A percentile compares a stretch with the other conserved stretches of the same genome.
These are phyloP conservation scores for Rosalia funebris DNA, from an alignment of 2,888 invertebrate species.

Conservation along the genomic window DNA sequence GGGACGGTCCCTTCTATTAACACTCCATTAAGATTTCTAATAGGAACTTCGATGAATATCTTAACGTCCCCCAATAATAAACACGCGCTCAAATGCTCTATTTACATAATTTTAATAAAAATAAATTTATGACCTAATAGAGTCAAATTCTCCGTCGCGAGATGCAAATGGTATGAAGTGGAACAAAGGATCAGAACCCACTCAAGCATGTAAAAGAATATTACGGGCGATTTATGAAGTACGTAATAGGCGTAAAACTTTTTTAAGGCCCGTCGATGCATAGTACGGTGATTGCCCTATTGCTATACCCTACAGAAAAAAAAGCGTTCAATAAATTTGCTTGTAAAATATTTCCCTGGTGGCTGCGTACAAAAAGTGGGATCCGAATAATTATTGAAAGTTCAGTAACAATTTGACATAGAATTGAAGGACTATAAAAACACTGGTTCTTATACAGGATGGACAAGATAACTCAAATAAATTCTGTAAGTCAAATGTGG, in stretches of 20 bases:
- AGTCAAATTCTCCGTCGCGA: neutral
- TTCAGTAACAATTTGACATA: neutral
- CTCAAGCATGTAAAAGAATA: neutral
- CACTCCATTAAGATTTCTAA: slow-evolving; percentile 22
- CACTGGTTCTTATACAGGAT: too few species aligned
- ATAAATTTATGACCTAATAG: slow-evolving; percentile 1
- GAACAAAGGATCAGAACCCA: neutral
- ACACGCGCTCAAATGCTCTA: neutral
- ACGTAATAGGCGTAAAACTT: neutral
- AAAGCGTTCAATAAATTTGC: neutral
- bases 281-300: neutral
- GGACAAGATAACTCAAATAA: too few species aligned
- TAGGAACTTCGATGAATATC: slow-evolving; percentile 9
- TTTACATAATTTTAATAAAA: slow-evolving; percentile 17
- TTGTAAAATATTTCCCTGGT: neutral
- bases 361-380: neutral
- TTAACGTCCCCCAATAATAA: slow-evolving; percentile 1
- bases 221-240: slow-evolving; percentile 1
- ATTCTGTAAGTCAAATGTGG: too few species aligned
- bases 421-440: neutral
- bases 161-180: neutral
- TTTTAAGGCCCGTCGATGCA: neutral
- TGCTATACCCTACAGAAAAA: neutral
- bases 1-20: slow-evolving; percentile 14
- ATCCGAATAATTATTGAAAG: neutral